These are phyloP conservation scores for Thamnaconus septentrionalis DNA, from an alignment of 2,113 vertebrate genomes.

Conservation along the genomic window DNA sequence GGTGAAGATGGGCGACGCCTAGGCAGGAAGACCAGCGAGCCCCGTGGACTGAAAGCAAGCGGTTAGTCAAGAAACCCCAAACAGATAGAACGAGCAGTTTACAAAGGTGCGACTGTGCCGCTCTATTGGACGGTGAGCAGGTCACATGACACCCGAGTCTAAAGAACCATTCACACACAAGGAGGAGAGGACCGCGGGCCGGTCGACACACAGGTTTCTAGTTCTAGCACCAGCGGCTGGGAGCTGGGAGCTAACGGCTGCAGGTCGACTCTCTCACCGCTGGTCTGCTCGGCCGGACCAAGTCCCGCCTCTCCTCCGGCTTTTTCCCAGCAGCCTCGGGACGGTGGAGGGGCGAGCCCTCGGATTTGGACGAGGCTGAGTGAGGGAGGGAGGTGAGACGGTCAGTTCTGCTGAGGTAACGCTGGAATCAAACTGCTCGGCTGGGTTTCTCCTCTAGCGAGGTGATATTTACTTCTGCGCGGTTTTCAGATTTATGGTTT, in stretches of 20 bases:
- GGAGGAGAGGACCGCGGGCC: not conserved
- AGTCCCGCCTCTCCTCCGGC: conserved; percentile 89
- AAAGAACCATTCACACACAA: conserved; percentile 16
- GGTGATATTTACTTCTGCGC: no score
- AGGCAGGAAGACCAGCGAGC: conserved; percentile 16
- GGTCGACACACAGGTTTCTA: not conserved
- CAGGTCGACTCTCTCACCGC: conserved; percentile 81
- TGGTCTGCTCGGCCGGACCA: conserved; percentile 84
- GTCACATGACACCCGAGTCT: conserved; percentile 30
- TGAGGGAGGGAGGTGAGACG: conserved; percentile 37
- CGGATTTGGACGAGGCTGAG: conserved; percentile 93
- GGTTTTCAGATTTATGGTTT: no score
- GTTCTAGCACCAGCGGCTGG: not conserved
- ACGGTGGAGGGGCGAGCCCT: conserved; percentile 89
- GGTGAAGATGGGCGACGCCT: not conserved
- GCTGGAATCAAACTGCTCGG: no score
- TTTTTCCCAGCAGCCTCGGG: conserved; percentile 88
- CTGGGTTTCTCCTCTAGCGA: no score
- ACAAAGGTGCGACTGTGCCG: conserved; percentile 32
- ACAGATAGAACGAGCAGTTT: conserved; percentile 8
- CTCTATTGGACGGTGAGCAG: conserved; percentile 31
- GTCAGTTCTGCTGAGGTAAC: not conserved
- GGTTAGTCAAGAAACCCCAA: conserved; percentile 28
- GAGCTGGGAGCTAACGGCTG: not conserved
- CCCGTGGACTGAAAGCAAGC: conserved; percentile 31